Conservation (phyloP, 1,140 invertebrate species). For the Acromyrmex charruanus region DNA sequence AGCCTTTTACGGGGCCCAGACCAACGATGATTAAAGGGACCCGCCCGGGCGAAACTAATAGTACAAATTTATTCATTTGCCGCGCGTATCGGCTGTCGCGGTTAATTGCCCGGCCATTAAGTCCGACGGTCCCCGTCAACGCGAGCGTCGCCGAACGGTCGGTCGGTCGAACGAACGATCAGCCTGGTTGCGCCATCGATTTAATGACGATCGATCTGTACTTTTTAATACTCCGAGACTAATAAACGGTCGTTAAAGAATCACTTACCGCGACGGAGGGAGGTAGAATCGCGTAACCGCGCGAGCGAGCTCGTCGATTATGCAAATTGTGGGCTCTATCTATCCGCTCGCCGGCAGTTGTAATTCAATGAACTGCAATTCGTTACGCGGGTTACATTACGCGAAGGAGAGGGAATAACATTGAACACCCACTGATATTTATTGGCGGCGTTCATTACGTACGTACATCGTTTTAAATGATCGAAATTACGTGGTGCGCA, state of each 20-base stretch:
- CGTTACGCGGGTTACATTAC: constrained; percentile 43
- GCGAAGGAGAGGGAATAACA: constrained; percentile 13
- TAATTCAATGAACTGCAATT: constrained; percentile 49
- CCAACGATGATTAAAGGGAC: constrained; percentile 74
- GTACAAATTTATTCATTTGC: constrained; percentile 79
- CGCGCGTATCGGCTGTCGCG: constrained; percentile 67
- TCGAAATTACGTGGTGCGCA: constrained; percentile 10
- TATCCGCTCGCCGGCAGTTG: constrained; percentile 44
- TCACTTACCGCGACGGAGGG: constrained; percentile 32
- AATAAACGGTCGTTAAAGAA: constrained; percentile 62
- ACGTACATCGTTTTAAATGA: constrained; percentile 34
- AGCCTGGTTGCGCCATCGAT: constrained; percentile 45
- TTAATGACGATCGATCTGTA: constrained; percentile 60
- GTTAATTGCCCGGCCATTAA: constrained; percentile 71
- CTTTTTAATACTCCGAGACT: constrained; percentile 53
- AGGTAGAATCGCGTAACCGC: constrained; percentile 39
- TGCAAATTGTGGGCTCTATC: constrained; percentile 48
- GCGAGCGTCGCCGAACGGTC: not conserved
- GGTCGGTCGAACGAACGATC: not conserved
- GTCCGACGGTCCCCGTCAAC: constrained; percentile 44
- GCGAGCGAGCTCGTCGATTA: constrained; percentile 50
- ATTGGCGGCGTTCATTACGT: constrained; percentile 8
- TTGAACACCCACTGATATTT: constrained; percentile 19
- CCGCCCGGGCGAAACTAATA: constrained; percentile 68
- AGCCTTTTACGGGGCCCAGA: constrained; percentile 34